A percentile compares a stretch with the other conserved stretches of the same genome.
Evolutionary conservation across 2,888 invertebrate species (phyloP).

Genomic region (Caenorhabditis uteleia): DNA sequence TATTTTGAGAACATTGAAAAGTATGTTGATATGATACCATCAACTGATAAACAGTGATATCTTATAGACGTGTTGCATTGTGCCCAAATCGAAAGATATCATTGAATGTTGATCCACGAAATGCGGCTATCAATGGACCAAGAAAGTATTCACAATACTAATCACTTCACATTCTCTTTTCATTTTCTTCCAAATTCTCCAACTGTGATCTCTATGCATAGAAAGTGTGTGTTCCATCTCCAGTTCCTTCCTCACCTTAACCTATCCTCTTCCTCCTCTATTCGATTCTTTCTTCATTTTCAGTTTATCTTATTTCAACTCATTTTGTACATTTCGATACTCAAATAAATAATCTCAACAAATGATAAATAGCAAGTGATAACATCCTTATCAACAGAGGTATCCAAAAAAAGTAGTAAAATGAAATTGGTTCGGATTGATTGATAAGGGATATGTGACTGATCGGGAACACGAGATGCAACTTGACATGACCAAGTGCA

Average conservation of each 20-base stretch:
- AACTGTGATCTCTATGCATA: conserved; percentile 8
- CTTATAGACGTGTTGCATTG: conserved; percentile 44
- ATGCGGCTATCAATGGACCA: conserved; percentile 1
- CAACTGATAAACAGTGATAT: not conserved
- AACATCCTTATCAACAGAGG: too few species aligned
- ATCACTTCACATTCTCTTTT: not conserved
- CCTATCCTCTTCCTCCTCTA: too few species aligned
- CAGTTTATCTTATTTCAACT: too few species aligned
- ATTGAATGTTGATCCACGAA: conserved; percentile 36
- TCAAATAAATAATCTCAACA: too few species aligned
- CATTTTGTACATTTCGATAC: too few species aligned
- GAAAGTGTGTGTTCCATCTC: too few species aligned
- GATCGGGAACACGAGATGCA: conserved; percentile 46
- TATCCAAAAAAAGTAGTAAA: too few species aligned
- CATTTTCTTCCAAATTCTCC: not conserved
- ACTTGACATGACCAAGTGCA: conserved; percentile 44
- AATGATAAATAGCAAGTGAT: too few species aligned
- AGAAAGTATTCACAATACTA: conserved; percentile 31
- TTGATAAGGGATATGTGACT: conserved; percentile 38
- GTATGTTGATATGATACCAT: conserved; percentile 2
- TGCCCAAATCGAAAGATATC: conserved; percentile 46
- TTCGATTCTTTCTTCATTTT: too few species aligned
- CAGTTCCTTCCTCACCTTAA: too few species aligned
- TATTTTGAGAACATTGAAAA: conserved; percentile 52
- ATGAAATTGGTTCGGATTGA: conserved; percentile 36